Evolutionary conservation across 2,113 vertebrate genomes (phyloP).

Genomic region (Morone chrysops): DNA sequence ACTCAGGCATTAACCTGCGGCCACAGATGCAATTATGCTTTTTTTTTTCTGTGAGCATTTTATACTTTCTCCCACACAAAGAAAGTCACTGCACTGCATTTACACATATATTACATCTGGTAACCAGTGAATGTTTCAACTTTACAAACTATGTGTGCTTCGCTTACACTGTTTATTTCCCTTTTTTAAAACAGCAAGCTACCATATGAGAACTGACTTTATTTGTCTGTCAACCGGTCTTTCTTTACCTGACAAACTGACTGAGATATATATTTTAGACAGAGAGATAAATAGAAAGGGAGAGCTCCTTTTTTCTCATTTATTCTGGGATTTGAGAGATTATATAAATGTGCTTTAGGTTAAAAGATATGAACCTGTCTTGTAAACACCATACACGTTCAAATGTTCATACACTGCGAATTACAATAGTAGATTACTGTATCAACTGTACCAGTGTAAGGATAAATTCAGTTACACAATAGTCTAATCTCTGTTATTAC

Average conservation of each 20-base stretch:
- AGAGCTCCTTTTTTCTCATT: conserved; percentile 3
- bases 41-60: background rate
- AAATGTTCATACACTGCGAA: conserved; percentile 54
- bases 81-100: conserved; percentile 10
- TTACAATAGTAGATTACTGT: conserved; percentile 27
- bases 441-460: conserved; percentile 47
- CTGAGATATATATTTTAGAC: conserved; percentile 9
- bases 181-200: background rate
- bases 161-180: conserved; percentile 19
- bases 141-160: conserved; percentile 20
- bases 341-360: conserved; percentile 23
- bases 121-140: background rate
- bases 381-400: conserved; percentile 54
- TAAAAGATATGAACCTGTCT: conserved; percentile 28
- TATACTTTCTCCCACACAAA: background rate
- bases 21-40: conserved; percentile 26
- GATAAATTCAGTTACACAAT: conserved; percentile 34
- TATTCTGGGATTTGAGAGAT: conserved; percentile 22
- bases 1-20: conserved; percentile 31
- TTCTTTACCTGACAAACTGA: conserved; percentile 10
- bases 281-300: conserved; percentile 26
- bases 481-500: conserved; percentile 36
- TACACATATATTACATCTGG: conserved; percentile 23
- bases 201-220: background rate
- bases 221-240: background rate